Conservation (phyloP, 2,888 invertebrate genomes). For the Galerucella nymphaeae region DNA sequence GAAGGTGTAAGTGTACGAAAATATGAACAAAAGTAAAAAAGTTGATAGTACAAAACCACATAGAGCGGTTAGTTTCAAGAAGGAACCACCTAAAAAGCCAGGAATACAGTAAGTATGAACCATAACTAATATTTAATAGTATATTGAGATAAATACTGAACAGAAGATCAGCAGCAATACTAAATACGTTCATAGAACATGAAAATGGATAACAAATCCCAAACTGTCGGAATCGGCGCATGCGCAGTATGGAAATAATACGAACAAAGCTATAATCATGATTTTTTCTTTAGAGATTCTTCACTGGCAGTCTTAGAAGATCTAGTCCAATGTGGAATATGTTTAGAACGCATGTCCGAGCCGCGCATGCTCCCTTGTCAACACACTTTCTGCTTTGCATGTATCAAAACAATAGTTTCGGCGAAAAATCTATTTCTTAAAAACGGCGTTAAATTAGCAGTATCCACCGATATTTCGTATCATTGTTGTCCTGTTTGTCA, state of each 20-base stretch:
- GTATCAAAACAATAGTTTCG: conserved; percentile 67
- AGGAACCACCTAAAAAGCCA: not conserved
- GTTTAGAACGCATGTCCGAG: conserved; percentile 68
- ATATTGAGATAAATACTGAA: too few relatives aligned
- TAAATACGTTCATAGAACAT: too few relatives aligned
- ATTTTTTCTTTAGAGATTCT: conserved; percentile 41
- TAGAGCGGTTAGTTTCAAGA: not conserved
- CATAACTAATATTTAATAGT: too few relatives aligned
- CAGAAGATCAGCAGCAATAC: too few relatives aligned
- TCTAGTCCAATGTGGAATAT: conserved; percentile 71
- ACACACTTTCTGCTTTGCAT: conserved; percentile 74
- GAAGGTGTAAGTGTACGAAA: not conserved
- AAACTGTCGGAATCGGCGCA: too few relatives aligned
- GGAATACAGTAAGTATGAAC: conserved; percentile 14
- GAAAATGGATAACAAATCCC: too few relatives aligned
- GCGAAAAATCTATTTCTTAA: conserved; percentile 47
- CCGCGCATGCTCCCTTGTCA: conserved; percentile 76
- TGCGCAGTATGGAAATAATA: too few relatives aligned
- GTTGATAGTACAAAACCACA: conserved; percentile 1
- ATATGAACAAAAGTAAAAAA: conserved; percentile 21
- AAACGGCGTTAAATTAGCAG: conserved; percentile 6
- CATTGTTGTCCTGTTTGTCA: conserved; percentile 72
- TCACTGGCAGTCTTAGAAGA: conserved; percentile 69
- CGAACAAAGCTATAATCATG: not conserved
- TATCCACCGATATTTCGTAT: conserved; percentile 19